Evolutionary conservation across 64 coral and sea anemone species (phyloP).

Genomic region (Trachythela sp.): DNA sequence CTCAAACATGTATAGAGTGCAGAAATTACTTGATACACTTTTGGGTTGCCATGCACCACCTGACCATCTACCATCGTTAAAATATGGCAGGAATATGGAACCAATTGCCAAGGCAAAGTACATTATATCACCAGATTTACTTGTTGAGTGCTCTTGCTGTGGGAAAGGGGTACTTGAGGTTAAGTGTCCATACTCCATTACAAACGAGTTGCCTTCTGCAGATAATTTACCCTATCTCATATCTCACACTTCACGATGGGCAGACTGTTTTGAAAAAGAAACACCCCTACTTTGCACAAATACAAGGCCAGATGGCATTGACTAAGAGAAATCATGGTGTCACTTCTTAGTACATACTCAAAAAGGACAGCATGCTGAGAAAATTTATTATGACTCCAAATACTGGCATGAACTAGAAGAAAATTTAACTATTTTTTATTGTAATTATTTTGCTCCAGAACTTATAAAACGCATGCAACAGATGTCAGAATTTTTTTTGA

Average conservation of each 20-base stretch:
- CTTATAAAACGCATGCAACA: neutral
- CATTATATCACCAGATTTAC: neutral
- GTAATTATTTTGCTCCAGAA: neutral
- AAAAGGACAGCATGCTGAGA: neutral
- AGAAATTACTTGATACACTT: neutral
- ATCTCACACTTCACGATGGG: neutral
- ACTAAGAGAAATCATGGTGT: neutral
- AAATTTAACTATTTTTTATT: neutral
- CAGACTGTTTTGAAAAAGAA: neutral
- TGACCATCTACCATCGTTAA: neutral
- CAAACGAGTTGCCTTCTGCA: neutral
- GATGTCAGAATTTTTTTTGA: too few relatives aligned
- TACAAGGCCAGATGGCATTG: neutral
- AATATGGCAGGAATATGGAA: constrained; percentile 13
- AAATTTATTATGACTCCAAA: neutral
- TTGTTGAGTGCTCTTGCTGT: neutral
- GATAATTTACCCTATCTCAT: constrained; percentile 1
- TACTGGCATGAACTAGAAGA: neutral
- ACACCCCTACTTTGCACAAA: neutral
- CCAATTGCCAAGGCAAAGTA: neutral
- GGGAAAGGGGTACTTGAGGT: neutral
- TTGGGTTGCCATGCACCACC: neutral
- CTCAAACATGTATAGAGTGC: neutral
- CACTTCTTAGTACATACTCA: neutral
- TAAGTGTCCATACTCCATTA: neutral